These are phyloP conservation scores for Saturnia japonica DNA, from an alignment of 2,888 invertebrate species.

Conservation along the genomic window DNA sequence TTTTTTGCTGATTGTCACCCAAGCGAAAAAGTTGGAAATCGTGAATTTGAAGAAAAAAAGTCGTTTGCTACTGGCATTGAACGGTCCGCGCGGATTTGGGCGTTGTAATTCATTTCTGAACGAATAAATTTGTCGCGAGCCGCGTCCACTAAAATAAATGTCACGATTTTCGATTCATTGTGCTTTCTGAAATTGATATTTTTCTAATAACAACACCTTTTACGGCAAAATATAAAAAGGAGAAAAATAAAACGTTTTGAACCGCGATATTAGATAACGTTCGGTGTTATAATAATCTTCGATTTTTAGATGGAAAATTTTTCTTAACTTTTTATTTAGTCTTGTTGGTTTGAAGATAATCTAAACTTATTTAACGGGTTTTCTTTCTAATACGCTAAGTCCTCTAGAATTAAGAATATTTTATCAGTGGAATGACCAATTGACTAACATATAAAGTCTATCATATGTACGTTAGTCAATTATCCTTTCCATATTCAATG, in stretches of 20 bases:
- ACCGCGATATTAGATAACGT: constrained; percentile 6
- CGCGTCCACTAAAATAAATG: constrained; percentile 44
- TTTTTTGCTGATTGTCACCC: constrained; percentile 71
- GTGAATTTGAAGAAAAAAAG: constrained; percentile 64
- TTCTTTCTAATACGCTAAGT: background rate
- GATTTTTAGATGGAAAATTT: constrained; percentile 5
- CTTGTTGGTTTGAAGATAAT: background rate
- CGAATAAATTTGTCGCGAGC: constrained; percentile 31
- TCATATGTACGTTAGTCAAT: no score
- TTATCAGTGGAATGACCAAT: no score
- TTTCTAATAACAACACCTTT: constrained; percentile 26
- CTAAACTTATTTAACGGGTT: background rate
- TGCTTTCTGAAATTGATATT: constrained; percentile 47
- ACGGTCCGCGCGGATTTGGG: constrained; percentile 59
- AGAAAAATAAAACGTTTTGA: background rate
- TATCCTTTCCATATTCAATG: no score
- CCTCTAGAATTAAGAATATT: background rate
- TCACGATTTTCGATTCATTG: constrained; percentile 44
- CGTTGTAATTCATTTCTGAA: constrained; percentile 65
- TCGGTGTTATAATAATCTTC: constrained; percentile 13
- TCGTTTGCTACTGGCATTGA: constrained; percentile 78
- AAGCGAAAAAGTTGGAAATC: constrained; percentile 76
- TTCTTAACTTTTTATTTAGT: background rate
- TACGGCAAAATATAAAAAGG: background rate
- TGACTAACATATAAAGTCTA: no score